Conservation (phyloP, 2,113 vertebrate genomes). For the Lophochroa leadbeateri region DNA sequence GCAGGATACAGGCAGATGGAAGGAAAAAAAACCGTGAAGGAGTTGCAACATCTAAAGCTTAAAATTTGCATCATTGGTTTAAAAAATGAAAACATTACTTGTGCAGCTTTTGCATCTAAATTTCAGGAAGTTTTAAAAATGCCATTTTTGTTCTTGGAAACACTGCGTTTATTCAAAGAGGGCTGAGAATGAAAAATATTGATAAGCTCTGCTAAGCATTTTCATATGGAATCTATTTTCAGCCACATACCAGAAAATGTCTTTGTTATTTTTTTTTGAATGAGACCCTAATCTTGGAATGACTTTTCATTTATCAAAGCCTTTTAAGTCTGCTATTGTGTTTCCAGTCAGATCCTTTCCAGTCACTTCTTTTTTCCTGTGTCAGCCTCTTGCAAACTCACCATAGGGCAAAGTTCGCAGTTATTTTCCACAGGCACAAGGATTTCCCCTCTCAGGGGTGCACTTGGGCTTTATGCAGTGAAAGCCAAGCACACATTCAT, state of each 20-base stretch:
- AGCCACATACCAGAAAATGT: conserved; percentile 51
- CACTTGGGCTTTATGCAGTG: conserved; percentile 5
- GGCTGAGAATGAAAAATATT: conserved; percentile 6
- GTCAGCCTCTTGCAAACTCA: conserved; percentile 30
- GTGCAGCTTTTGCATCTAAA: neutral
- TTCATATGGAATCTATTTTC: conserved; percentile 62
- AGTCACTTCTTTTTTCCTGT: conserved; percentile 37
- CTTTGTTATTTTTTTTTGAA: conserved; percentile 62
- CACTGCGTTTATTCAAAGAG: neutral
- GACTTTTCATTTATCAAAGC: conserved; percentile 59
- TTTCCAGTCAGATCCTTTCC: conserved; percentile 47
- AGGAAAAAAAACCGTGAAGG: neutral
- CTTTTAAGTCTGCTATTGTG: conserved; percentile 58
- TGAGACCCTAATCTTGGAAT: conserved; percentile 50
- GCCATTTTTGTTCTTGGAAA: neutral
- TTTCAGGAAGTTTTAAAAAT: neutral
- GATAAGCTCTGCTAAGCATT: neutral
- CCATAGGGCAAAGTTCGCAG: neutral
- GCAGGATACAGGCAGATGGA: conserved; percentile 14
- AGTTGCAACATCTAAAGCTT: neutral
- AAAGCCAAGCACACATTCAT: conserved; percentile 10
- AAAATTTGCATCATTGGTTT: neutral
- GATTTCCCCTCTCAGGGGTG: conserved; percentile 32
- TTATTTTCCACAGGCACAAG: conserved; percentile 39
- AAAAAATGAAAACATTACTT: neutral